phyloP scores from a whole-genome alignment of 2,888 invertebrate species.

The Lordiphosa andalusiaca region DNA sequence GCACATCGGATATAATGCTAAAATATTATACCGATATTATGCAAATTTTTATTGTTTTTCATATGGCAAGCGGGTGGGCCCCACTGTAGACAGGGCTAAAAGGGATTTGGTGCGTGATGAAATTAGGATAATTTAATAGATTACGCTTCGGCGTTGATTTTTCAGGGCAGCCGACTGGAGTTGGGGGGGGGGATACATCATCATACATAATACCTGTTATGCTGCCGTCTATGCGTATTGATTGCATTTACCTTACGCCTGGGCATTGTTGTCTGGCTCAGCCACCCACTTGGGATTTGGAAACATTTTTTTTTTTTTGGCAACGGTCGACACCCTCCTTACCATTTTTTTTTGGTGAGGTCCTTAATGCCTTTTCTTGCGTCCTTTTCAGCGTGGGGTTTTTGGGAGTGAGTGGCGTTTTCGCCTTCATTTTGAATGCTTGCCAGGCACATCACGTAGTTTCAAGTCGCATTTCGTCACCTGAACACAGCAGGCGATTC shows the following conservation, averaged over 20 bases:
- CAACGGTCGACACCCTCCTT: constrained; percentile 14
- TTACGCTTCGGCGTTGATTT: constrained; percentile 70
- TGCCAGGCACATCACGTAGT: constrained; percentile 62
- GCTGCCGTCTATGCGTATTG: constrained; percentile 67
- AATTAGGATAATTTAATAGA: constrained; percentile 76
- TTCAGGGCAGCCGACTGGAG: constrained; percentile 33
- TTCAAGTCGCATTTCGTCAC: constrained; percentile 67
- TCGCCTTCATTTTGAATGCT: constrained; percentile 41
- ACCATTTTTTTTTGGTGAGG: constrained; percentile 26
- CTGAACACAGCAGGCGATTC: constrained; percentile 39
- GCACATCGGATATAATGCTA: constrained; percentile 62
- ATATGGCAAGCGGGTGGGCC: constrained; percentile 26
- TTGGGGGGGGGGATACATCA: constrained; percentile 43
- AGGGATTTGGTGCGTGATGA: constrained; percentile 74
- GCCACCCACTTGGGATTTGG: constrained; percentile 50
- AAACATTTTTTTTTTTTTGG: constrained; percentile 4
- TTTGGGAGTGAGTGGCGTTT: constrained; percentile 19
- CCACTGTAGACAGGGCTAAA: constrained; percentile 37
- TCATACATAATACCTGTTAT: constrained; percentile 60
- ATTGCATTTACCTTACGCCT: constrained; percentile 62
- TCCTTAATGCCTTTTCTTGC: constrained; percentile 31
- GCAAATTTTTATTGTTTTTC: constrained; percentile 77
- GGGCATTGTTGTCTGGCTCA: constrained; percentile 62
- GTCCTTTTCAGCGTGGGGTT: constrained; percentile 7
- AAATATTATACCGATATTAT: constrained; percentile 78